Percentiles rank a stretch among this genome's conserved stretches.
Conservation (phyloP, 2,113 vertebrate species). For the Piaya cayana region DNA sequence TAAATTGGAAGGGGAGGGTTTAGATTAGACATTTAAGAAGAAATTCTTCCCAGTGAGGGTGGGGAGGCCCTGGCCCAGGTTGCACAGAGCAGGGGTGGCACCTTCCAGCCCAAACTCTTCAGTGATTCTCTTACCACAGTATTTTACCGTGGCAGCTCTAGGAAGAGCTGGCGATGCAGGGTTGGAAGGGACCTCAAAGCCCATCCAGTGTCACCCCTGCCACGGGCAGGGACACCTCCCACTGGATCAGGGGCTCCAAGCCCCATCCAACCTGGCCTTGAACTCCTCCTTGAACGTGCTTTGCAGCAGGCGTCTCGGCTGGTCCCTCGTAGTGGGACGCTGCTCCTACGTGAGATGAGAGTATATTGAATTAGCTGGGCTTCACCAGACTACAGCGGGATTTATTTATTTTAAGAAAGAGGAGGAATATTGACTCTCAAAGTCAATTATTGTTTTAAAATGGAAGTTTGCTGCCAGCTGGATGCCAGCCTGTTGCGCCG, state of each 20-base stretch:
- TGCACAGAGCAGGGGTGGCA: no score
- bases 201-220: no score
- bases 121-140: neutral
- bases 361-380: neutral
- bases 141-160: neutral
- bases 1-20: no score
- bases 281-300: no score
- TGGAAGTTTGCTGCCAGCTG: neutral
- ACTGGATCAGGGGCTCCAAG: no score
- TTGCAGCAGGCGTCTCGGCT: neutral
- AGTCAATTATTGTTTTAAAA: neutral
- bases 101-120: no score
- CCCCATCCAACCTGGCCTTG: no score
- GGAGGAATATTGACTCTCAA: neutral
- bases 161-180: neutral
- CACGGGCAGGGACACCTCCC: no score
- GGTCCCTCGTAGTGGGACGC: rapidly evolving
- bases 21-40: no score
- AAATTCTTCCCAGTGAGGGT: no score
- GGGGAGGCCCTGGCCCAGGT: no score
- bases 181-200: no score
- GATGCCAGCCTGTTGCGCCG: rapidly evolving
- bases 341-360: rapidly evolving
- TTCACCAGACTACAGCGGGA: neutral
- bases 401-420: neutral